Evolutionary conservation across 2,797 vertebrate species (phyloP), one percentile per base, ranked within the genome.

Genomic region (Takifugu rubripes): DNA sequence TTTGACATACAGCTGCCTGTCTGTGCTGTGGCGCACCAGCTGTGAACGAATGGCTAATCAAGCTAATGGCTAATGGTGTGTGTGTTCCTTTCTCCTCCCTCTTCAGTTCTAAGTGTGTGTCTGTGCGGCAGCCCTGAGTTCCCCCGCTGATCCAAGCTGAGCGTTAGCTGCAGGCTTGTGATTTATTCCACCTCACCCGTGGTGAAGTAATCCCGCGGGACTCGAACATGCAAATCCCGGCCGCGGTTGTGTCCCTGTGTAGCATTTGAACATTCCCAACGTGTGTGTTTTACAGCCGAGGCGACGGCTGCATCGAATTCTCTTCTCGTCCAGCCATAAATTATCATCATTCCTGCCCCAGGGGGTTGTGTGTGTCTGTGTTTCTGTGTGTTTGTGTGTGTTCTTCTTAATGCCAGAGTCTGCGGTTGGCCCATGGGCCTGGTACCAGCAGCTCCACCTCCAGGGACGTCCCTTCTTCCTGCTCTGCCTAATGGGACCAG

Each of bases 21-120:
- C 56, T 70, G 59, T 55, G 63, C 48, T 27, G 55, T 24, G 51
- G 55, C 54, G 52, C 55, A 47, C 59, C 50, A 36, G 75, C 66
- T 73, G 74, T 53, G 49, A 76, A 40, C 69, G 61, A 68, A 67
- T 66, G 68, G 44, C 11, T 79, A 77, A 78, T 80, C 67, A 70
- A 59, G 52, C 61, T 40, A 40, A 40, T 12, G 36, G 36, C 10
- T 40, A 40, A 14, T 40, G 5, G 9, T 21, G 44, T 46, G 16
- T 21, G n/a, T n/a, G 16, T 46, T 15, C 43, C 25, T 25, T 33
- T 33, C 10, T 47, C 15, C 12, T 45, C 25, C 49, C 6, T 27
- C 31, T n/a, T 47, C 24, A 26, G 72, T 52, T 63, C 48, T 3
- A n/a, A 25, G 27, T 25, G 17, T 55, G 47, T 17, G n/a, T 45